Percentiles rank a stretch among this genome's conserved stretches.
These are phyloP conservation scores for Oryzias woworae DNA, from an alignment of 2,113 vertebrate genomes.

Conservation along the genomic window DNA sequence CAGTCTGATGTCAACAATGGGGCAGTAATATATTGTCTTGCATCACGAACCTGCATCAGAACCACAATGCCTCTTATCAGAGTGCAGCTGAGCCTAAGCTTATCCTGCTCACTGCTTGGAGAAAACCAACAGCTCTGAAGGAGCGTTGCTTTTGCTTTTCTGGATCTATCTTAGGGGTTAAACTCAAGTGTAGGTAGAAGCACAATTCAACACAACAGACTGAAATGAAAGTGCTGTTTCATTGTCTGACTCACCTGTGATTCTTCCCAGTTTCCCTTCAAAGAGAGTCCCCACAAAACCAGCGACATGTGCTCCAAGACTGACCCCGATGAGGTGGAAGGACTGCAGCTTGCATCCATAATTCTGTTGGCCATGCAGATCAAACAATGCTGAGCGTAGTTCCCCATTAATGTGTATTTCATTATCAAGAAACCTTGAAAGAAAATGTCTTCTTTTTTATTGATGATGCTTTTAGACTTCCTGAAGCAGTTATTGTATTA, in stretches of 20 bases:
- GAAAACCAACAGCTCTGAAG: too few species aligned
- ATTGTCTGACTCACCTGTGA: constrained; percentile 84
- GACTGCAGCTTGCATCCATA: constrained; percentile 81
- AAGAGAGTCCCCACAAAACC: constrained; percentile 90
- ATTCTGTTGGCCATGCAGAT: constrained; percentile 64
- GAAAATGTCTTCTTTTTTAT: too few species aligned
- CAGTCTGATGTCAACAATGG: constrained; percentile 7
- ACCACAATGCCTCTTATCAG: constrained; percentile 34
- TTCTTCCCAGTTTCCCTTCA: constrained; percentile 85
- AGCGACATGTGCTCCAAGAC: constrained; percentile 89
- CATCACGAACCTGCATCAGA: constrained; percentile 3
- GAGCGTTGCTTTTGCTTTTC: too few species aligned
- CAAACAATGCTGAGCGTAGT: neutral
- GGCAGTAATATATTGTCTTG: constrained; percentile 39
- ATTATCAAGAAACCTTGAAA: too few species aligned
- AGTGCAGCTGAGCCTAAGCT: constrained; percentile 40
- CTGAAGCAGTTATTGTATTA: too few species aligned
- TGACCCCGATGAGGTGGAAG: constrained; percentile 92
- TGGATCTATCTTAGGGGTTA: too few species aligned
- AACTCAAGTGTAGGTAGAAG: too few species aligned
- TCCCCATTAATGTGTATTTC: too few species aligned
- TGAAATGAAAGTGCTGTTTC: neutral
- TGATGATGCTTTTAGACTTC: too few species aligned
- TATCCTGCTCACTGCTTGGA: constrained; percentile 2
- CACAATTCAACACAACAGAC: too few species aligned